Conservation (phyloP, 2,113 vertebrate genomes). For the Tretioscincus oriximinensis region DNA sequence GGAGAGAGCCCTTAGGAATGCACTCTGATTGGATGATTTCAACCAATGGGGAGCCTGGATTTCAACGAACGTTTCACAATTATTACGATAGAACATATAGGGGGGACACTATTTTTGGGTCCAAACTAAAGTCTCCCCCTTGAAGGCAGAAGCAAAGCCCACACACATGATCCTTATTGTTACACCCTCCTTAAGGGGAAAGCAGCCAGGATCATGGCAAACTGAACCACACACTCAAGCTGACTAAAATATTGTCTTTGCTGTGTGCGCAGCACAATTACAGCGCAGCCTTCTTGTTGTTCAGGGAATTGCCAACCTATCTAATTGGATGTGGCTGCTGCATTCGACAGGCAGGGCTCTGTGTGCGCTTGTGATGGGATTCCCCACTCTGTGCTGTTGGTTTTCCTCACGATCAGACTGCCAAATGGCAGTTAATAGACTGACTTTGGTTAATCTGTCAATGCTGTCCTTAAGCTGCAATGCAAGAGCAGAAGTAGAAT, state of each 20-base stretch:
- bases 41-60: too few relatives aligned
- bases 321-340: not conserved
- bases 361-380: not conserved
- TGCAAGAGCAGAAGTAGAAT: fast-evolving
- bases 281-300: not conserved
- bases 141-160: fast-evolving
- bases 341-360: fast-evolving
- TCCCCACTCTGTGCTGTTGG: not conserved
- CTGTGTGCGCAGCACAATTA: not conserved
- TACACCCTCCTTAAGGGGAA: not conserved
- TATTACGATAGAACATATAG: too few relatives aligned
- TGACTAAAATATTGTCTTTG: not conserved
- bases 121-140: too few relatives aligned
- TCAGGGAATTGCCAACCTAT: not conserved
- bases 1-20: too few relatives aligned
- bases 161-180: not conserved
- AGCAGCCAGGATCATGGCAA: not conserved
- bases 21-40: too few relatives aligned
- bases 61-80: too few relatives aligned
- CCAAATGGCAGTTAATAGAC: fast-evolving
- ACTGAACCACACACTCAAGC: conserved; percentile 4
- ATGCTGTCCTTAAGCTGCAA: not conserved
- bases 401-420: not conserved
- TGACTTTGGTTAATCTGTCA: not conserved
- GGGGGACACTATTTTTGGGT: too few relatives aligned